Conservation (phyloP, 2,888 invertebrate genomes). For the Apodemia mormo region DNA sequence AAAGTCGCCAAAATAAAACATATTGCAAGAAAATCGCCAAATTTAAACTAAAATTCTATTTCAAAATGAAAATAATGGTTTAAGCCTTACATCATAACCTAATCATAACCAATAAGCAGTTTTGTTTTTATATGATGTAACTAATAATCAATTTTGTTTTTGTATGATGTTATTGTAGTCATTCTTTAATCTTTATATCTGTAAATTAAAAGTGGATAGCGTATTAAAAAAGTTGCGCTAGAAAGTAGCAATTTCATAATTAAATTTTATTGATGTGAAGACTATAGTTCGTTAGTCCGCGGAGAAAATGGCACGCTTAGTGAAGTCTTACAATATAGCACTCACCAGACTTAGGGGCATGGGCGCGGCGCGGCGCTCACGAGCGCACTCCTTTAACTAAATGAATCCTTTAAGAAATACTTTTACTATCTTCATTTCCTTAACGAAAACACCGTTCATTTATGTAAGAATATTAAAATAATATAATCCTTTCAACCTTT, state of each 20-base stretch:
- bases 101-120: no score
- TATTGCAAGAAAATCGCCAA: slow-evolving; percentile 21
- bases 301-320: slow-evolving; percentile 62
- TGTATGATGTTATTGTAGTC: no score
- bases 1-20: slow-evolving; percentile 27
- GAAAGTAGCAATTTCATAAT: background rate
- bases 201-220: no score
- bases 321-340: slow-evolving; percentile 77
- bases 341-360: slow-evolving; percentile 77
- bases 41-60: background rate
- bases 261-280: slow-evolving; percentile 8
- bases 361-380: slow-evolving; percentile 75
- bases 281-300: slow-evolving; percentile 43
- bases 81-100: no score
- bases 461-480: slow-evolving; percentile 47
- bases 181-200: no score
- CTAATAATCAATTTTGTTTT: no score
- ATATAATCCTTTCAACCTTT: slow-evolving; percentile 57
- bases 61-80: background rate
- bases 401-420: slow-evolving; percentile 69
- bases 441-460: slow-evolving; percentile 62
- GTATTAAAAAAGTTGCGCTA: background rate
- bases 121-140: no score
- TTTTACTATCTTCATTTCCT: slow-evolving; percentile 60
- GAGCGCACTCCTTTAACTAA: slow-evolving; percentile 71